Conservation (phyloP, 2,113 vertebrate species). For the Melozone crissalis region DNA sequence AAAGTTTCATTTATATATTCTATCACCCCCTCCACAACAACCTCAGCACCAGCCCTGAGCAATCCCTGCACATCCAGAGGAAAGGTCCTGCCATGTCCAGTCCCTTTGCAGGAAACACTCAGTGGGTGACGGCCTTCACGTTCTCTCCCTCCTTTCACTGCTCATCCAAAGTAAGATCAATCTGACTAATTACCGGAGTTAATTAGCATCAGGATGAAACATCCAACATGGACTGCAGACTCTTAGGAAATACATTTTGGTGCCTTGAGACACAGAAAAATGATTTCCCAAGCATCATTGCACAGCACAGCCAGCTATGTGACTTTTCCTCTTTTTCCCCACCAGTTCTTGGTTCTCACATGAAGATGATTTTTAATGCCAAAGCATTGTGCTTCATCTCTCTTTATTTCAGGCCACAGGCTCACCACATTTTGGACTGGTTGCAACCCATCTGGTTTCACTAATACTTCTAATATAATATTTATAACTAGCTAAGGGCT, state of each 20-base stretch:
- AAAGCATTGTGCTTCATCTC: constrained; percentile 61
- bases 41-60: not conserved
- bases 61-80: not conserved
- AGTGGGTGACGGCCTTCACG: not conserved
- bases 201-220: not conserved
- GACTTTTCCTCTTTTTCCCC: constrained; percentile 38
- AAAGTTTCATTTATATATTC: not conserved
- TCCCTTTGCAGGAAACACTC: accelerated
- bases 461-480: constrained; percentile 59
- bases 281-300: not conserved
- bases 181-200: not conserved
- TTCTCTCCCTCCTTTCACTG: not conserved
- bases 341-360: not conserved
- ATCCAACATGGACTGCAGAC: not conserved
- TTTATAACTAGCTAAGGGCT: constrained; percentile 52
- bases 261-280: not conserved
- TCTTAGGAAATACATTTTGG: not conserved
- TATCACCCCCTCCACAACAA: not conserved
- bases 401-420: constrained; percentile 48
- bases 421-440: constrained; percentile 59
- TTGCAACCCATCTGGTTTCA: constrained; percentile 66
- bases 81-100: not conserved
- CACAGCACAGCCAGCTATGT: not conserved
- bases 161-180: not conserved
- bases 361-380: constrained; percentile 46